Evolutionary conservation across 2,888 invertebrate genomes (phyloP).

Genomic region (Archips crataeganus): DNA sequence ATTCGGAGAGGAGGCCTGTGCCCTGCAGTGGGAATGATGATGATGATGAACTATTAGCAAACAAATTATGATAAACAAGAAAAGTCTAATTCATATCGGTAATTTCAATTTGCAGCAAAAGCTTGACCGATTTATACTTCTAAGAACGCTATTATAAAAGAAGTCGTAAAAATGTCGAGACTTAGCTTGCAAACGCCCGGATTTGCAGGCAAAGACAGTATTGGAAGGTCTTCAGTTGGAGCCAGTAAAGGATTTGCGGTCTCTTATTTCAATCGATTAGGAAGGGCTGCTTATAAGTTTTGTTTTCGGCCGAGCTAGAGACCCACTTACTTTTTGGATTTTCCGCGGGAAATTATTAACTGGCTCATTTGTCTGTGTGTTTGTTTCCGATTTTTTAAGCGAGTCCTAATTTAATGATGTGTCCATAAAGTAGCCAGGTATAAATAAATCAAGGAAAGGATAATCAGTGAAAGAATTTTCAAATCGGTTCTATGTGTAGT

Average conservation of each 20-base stretch:
- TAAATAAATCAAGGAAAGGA: too few relatives aligned
- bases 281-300: not conserved
- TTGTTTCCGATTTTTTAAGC: not conserved
- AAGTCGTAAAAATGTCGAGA: conserved; percentile 73
- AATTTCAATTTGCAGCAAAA: not conserved
- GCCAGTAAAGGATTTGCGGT: conserved; percentile 68
- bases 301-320: not conserved
- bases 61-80: too few relatives aligned
- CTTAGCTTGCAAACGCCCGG: conserved; percentile 73
- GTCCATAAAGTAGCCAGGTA: too few relatives aligned
- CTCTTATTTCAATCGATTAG: conserved; percentile 67
- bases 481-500: too few relatives aligned
- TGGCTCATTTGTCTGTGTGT: not conserved
- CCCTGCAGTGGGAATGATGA: too few relatives aligned
- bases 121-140: not conserved
- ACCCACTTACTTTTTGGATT: not conserved
- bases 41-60: too few relatives aligned
- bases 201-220: conserved; percentile 67
- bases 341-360: not conserved
- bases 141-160: conserved; percentile 47
- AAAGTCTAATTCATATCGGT: too few relatives aligned
- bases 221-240: conserved; percentile 70
- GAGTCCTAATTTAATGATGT: too few relatives aligned
- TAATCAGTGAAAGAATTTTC: too few relatives aligned
- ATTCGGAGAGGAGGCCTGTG: too few relatives aligned